Percentiles rank a stretch among this genome's conserved stretches.
These are phyloP conservation scores for Herpailurus yagouaroundi DNA, from an alignment of 2,113 vertebrate genomes.

Conservation along the genomic window DNA sequence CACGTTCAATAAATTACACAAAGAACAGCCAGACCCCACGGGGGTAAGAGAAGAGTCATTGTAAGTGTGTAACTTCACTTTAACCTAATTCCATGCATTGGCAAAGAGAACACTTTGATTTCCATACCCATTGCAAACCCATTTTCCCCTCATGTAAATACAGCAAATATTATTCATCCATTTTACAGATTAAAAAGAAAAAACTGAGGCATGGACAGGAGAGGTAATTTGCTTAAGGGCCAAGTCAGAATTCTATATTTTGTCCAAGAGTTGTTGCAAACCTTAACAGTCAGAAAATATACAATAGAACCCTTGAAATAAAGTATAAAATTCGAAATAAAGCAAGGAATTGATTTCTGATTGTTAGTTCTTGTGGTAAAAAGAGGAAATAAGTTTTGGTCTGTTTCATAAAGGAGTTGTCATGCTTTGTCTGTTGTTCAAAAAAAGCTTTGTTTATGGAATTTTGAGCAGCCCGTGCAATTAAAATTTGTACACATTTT, in stretches of 20 bases:
- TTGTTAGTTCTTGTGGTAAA: not conserved
- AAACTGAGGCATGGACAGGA: not conserved
- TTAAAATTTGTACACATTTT: not conserved
- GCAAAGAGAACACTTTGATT: not conserved
- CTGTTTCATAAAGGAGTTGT: not conserved
- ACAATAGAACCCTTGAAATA: not conserved
- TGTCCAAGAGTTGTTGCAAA: not conserved
- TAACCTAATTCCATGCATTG: not conserved
- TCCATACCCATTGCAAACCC: not conserved
- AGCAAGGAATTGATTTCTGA: not conserved
- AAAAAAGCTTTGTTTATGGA: not conserved
- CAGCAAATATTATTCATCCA: not conserved
- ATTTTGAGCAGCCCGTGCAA: not conserved
- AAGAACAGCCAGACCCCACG: not conserved
- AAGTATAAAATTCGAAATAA: not conserved
- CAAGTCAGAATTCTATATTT: not conserved
- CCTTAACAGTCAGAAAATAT: not conserved
- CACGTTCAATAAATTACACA: slow-evolving; percentile 43
- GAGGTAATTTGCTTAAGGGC: not conserved
- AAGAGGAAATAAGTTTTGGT: not conserved
- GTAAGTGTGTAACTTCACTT: rapidly evolving
- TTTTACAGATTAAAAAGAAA: slow-evolving; percentile 22
- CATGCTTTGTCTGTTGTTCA: not conserved
- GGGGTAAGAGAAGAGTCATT: not conserved
- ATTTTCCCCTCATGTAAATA: not conserved